A percentile compares a stretch with the other conserved stretches of the same genome.
Conservation (phyloP, 2,797 vertebrate genomes). For the Tauraco hartlaubi region DNA sequence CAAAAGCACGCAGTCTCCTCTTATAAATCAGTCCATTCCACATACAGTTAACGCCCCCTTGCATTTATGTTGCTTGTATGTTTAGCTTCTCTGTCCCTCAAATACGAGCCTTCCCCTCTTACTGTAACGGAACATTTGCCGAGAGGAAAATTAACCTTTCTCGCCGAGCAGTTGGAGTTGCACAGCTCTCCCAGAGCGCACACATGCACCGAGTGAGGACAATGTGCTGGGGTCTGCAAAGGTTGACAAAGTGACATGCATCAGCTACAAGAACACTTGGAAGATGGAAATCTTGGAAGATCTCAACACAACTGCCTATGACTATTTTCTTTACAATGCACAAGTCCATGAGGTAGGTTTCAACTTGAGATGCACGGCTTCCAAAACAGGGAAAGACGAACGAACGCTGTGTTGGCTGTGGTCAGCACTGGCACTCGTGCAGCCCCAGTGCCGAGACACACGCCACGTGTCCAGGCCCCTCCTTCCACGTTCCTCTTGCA, state of each 20-base stretch:
- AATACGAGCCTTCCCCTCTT: not conserved
- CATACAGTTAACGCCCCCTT: not conserved
- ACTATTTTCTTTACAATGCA: conserved; percentile 10
- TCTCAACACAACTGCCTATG: not conserved
- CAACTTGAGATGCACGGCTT: not conserved
- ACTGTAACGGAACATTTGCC: not conserved
- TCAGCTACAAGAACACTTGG: not conserved
- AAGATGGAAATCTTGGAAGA: not conserved
- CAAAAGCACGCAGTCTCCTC: not conserved
- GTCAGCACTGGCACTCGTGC: conserved; percentile 28
- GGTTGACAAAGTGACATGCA: not conserved
- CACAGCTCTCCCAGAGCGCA: conserved; percentile 20
- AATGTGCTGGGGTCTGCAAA: not conserved
- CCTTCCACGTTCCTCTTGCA: conserved; percentile 65
- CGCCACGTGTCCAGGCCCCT: conserved; percentile 45
- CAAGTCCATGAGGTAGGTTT: not conserved
- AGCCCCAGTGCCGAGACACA: conserved; percentile 17
- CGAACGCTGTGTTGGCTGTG: conserved; percentile 21
- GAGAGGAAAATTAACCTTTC: conserved; percentile 27
- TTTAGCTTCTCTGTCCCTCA: not conserved
- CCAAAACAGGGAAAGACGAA: not conserved
- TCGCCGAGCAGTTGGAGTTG: not conserved
- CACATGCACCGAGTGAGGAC: not conserved
- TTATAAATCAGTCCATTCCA: not conserved
- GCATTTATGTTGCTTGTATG: not conserved